Base-by-base conservation (phyloP, 1,140 invertebrate species). In the Gonioctena quinquepunctata region DNA sequence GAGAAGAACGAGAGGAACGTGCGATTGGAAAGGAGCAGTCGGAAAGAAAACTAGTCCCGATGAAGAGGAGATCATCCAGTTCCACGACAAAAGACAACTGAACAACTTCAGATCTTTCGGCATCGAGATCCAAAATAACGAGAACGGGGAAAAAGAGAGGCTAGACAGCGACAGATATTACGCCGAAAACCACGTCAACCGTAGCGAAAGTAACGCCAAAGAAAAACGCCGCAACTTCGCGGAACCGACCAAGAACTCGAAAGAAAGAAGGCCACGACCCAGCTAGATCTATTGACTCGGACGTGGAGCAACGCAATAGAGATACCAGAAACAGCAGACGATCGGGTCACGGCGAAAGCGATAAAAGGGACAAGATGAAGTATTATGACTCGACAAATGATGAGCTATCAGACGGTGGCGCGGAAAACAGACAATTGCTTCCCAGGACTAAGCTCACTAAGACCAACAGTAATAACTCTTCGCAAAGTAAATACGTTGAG, bases 381-480 rank as follows among this genome's bases (percentile, higher is more conserved):
- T 83, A 84, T 74, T 84, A 83, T 66, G 89, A 90, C 74, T 86
- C 85, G 0, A 85, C 85, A 3, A 86, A 86, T 61, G 87, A 87
- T 59, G 90, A 91, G 70, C 85, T 59, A 80, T 87, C 67, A 80
- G 87, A 80, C 81, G 86, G 69, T 76, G 86, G 69, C 75, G 85
- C 73, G 71, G 84, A 81, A 83, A 89, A 85, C 83, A 87, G 84
- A 83, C 87, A 88, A 65, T 85, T 92, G 13, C 80, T 93, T 64
- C 92, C 91, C 3, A 86, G 92, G 50, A 93, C 90, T 0, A 92
- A 92, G 75, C 82, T 93, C 1, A 82, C 89, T 48, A 88, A 88
- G 83, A 82, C 93, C 1, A 81, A 88, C 54, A 88, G 88, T 83
- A 76, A 83, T 76, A 79, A 84, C 73, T 78, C 77, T 18, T 74